Evolutionary conservation across 2,113 vertebrate species (phyloP).

Genomic region (Bolborhynchus lineola): DNA sequence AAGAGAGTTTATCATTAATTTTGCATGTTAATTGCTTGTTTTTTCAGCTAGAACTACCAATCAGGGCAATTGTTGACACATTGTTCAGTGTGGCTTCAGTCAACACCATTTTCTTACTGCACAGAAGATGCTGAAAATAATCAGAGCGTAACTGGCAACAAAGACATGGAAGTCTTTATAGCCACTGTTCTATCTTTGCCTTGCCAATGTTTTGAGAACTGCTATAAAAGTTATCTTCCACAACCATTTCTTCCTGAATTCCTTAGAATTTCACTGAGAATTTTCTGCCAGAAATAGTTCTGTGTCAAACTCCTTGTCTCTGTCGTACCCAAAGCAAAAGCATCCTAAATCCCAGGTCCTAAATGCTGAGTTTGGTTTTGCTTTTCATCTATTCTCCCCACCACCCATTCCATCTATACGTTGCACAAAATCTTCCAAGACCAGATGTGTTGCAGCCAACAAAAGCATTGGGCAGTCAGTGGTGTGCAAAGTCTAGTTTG

Average conservation of each 20-base stretch:
- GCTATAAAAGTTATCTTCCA: neutral
- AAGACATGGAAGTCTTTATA: neutral
- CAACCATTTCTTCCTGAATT: neutral
- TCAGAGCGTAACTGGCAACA: neutral
- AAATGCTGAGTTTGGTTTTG: neutral
- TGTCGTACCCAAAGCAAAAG: neutral
- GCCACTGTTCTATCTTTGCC: neutral
- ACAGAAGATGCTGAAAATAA: neutral
- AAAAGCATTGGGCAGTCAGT: neutral
- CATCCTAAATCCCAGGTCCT: neutral
- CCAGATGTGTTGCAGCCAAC: neutral
- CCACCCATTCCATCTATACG: neutral
- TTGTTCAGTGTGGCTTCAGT: neutral
- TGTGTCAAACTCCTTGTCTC: neutral
- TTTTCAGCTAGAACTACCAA: neutral
- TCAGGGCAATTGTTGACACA: neutral
- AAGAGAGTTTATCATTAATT: neutral
- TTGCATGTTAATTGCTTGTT: neutral
- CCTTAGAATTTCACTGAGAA: neutral
- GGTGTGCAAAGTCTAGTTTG: neutral
- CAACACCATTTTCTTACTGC: neutral
- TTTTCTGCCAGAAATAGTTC: neutral
- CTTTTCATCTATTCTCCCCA: neutral
- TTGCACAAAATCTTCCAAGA: neutral
- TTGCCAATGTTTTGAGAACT: neutral